A percentile compares a stretch with the other conserved stretches of the same genome.
These are phyloP conservation scores for Rhinolophus ferrumequinum DNA, from an alignment of 2,113 vertebrate species.

Conservation along the genomic window DNA sequence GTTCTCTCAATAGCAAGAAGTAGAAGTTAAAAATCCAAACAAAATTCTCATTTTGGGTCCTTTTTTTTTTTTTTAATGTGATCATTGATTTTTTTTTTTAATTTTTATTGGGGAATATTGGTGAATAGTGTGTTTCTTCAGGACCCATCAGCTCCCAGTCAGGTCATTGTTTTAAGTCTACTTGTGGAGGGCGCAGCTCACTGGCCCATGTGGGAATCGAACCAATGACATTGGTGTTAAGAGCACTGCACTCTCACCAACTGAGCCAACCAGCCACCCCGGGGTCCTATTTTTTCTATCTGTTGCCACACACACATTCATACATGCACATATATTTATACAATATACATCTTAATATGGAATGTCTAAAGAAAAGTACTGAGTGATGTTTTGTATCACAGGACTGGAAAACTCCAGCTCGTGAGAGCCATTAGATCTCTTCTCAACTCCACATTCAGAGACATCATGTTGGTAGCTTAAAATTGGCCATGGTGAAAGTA, in stretches of 20 bases:
- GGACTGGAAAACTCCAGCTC: neutral
- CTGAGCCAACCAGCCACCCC: too few species aligned
- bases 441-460: neutral
- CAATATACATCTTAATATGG: neutral
- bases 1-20: constrained; percentile 34
- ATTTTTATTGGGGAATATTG: too few species aligned
- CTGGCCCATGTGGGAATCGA: too few species aligned
- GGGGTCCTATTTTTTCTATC: neutral
- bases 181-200: too few species aligned
- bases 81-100: too few species aligned
- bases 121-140: too few species aligned
- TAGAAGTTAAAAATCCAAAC: constrained; percentile 42
- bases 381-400: neutral
- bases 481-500: neutral
- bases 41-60: constrained; percentile 5
- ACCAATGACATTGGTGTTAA: too few species aligned
- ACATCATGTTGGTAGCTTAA: neutral
- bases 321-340: neutral
- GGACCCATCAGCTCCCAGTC: too few species aligned
- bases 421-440: neutral
- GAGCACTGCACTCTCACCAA: too few species aligned
- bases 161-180: too few species aligned
- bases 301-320: neutral
- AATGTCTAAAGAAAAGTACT: constrained; percentile 18
- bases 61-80: too few species aligned